These are phyloP conservation scores for Chrysolina americana DNA, from an alignment of 2,888 invertebrate species.

Conservation along the genomic window DNA sequence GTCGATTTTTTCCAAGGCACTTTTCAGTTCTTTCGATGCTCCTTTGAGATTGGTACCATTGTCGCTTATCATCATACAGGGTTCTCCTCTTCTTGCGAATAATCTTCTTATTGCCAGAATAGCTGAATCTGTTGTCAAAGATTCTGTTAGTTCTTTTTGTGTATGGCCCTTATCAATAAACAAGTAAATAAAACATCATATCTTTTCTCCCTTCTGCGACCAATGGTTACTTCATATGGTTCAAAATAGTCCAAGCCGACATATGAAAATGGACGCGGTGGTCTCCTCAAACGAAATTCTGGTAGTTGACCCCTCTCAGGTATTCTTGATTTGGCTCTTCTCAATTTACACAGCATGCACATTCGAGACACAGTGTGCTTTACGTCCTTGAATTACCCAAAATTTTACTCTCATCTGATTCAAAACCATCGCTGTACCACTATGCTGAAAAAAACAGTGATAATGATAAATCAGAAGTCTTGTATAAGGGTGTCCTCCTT, in stretches of 20 bases:
- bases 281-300: background rate
- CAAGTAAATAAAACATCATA: background rate
- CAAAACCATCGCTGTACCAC: slow-evolving; percentile 3
- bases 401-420: slow-evolving; percentile 2
- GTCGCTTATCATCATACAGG: slow-evolving; percentile 1
- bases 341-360: slow-evolving; percentile 1
- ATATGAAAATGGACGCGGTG: slow-evolving; percentile 9
- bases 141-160: background rate
- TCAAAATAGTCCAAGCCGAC: background rate
- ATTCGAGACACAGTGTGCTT: background rate
- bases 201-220: slow-evolving; percentile 8
- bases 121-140: slow-evolving; percentile 1
- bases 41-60: slow-evolving; percentile 12
- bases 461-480: background rate
- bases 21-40: slow-evolving; percentile 15
- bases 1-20: slow-evolving; percentile 7
- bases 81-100: slow-evolving; percentile 15
- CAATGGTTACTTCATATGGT: background rate
- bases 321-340: slow-evolving; percentile 5
- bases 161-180: slow-evolving; percentile 3
- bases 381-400: background rate
- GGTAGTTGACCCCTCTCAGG: background rate
- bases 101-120: slow-evolving; percentile 14
- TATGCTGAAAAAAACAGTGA: slow-evolving; percentile 4
- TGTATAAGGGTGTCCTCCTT: background rate